Conservation (phyloP, 2,113 vertebrate species). For the Otolemur garnettii region DNA sequence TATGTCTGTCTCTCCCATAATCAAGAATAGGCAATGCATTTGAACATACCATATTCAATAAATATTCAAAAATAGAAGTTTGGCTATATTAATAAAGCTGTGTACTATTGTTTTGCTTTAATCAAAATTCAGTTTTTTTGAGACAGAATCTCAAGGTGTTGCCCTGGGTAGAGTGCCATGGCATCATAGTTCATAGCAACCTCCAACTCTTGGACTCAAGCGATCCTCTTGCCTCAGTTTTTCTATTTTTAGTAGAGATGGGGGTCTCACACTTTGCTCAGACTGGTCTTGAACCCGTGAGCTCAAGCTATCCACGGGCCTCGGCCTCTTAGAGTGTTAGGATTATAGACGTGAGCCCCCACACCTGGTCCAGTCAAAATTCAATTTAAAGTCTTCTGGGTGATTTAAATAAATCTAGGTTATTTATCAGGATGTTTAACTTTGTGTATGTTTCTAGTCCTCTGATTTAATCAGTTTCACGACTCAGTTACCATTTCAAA, state of each 20-base stretch:
- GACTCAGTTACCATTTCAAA: slow-evolving; percentile 16
- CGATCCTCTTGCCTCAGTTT: too few species aligned
- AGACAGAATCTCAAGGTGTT: too few species aligned
- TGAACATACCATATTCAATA: neutral
- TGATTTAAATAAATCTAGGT: neutral
- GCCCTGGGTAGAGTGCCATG: too few species aligned
- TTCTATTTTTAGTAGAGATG: too few species aligned
- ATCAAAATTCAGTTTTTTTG: neutral
- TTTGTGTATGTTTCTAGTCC: neutral
- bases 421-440: neutral
- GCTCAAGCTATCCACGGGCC: too few species aligned
- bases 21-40: neutral
- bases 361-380: neutral
- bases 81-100: slow-evolving; percentile 5
- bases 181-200: too few species aligned
- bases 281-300: too few species aligned
- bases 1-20: neutral
- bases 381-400: slow-evolving; percentile 28
- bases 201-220: too few species aligned
- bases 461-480: neutral
- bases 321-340: too few species aligned
- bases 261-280: too few species aligned
- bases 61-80: slow-evolving; percentile 28
- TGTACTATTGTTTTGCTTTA: neutral
- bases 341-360: too few species aligned